These are phyloP conservation scores for Tinamus major DNA, from an alignment of 2,797 vertebrate species.

Conservation along the genomic window DNA sequence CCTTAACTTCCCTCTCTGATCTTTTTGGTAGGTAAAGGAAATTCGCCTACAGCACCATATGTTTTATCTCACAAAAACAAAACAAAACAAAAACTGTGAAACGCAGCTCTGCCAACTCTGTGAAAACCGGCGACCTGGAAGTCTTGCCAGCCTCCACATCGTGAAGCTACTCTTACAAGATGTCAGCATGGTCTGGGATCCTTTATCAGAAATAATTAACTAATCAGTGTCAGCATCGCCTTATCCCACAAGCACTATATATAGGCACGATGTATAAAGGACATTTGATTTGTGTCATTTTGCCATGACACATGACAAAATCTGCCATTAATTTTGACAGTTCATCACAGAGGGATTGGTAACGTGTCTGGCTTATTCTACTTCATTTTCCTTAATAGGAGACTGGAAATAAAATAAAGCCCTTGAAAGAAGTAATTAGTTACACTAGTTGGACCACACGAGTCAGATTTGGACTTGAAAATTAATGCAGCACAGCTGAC, in stretches of 20 bases:
- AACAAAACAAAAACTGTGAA: neutral
- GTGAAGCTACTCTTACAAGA: neutral
- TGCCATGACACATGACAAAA: neutral
- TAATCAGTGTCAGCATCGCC: constrained; percentile 46
- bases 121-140: neutral
- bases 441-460: neutral
- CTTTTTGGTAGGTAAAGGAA: neutral
- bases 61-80: neutral
- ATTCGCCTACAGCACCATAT: neutral
- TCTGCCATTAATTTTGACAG: constrained; percentile 55
- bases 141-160: neutral
- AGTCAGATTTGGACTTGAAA: neutral
- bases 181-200: neutral
- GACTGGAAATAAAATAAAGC: constrained; percentile 29
- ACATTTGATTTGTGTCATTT: neutral
- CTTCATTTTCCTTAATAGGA: constrained; percentile 33
- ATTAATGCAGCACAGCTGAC: neutral
- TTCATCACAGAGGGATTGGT: constrained; percentile 9
- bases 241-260: constrained; percentile 14
- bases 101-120: rapidly evolving
- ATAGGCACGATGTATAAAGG: neutral
- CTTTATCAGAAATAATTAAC: constrained; percentile 57
- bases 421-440: constrained; percentile 2
- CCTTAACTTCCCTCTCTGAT: neutral
- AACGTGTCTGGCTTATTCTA: constrained; percentile 47